These are phyloP conservation scores for Tetanocera ferruginea DNA, from an alignment of 2,888 invertebrate genomes.

Conservation along the genomic window DNA sequence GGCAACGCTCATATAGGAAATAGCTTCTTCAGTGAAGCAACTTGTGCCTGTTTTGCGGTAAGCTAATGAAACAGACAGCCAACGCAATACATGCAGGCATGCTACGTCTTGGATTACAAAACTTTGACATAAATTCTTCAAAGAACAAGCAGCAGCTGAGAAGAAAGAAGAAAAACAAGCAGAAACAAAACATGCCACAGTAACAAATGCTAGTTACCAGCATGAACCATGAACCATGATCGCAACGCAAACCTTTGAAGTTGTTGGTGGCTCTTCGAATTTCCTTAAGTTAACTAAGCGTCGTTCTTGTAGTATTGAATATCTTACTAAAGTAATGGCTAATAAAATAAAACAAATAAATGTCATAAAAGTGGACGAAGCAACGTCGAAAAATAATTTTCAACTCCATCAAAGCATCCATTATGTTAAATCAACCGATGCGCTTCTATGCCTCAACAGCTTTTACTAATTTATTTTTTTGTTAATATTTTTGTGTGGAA, in stretches of 20 bases:
- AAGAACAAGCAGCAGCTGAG: neutral
- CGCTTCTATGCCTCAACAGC: constrained; percentile 22
- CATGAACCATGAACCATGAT: too few relatives aligned
- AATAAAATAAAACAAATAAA: too few relatives aligned
- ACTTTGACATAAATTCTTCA: neutral
- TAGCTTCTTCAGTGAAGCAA: neutral
- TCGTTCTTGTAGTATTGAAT: too few relatives aligned
- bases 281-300: too few relatives aligned
- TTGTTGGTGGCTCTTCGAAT: too few relatives aligned
- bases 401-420: neutral
- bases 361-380: too few relatives aligned
- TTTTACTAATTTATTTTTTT: constrained; percentile 31
- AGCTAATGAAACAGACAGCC: neutral
- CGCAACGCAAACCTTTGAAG: too few relatives aligned
- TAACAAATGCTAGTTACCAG: too few relatives aligned
- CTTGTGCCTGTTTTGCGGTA: neutral
- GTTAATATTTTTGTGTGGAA: neutral
- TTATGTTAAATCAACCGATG: constrained; percentile 36
- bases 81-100: neutral
- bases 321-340: too few relatives aligned
- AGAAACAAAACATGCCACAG: constrained; percentile 14
- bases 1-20: constrained; percentile 10
- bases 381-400: too few relatives aligned
- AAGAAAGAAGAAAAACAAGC: neutral
- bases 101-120: neutral